Percentiles rank a stretch among this genome's conserved stretches.
Conservation (phyloP, 2,797 vertebrate genomes). For the Brachymystax lenok region DNA sequence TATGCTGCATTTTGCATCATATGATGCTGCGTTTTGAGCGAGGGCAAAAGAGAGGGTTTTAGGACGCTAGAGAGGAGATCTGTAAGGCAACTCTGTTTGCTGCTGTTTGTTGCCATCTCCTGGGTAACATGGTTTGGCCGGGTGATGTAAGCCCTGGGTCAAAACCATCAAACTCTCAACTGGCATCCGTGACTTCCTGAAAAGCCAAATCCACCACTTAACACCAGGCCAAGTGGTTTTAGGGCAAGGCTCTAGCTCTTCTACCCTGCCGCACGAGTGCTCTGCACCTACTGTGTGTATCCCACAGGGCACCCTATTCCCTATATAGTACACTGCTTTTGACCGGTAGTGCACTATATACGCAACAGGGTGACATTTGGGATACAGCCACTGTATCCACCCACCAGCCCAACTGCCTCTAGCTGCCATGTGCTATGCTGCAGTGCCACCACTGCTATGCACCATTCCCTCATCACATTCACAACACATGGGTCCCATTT, state of each 20-base stretch:
- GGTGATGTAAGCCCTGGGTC: background rate
- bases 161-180: constrained; percentile 26
- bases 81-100: constrained; percentile 38
- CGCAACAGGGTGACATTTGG: too few species aligned
- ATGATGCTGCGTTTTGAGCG: background rate
- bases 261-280: too few species aligned
- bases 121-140: constrained; percentile 51
- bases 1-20: too few species aligned
- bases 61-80: background rate
- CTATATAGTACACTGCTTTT: too few species aligned
- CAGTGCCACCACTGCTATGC: too few species aligned
- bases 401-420: too few species aligned
- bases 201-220: constrained; percentile 19
- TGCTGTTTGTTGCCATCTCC: constrained; percentile 51
- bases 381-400: too few species aligned
- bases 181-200: constrained; percentile 24
- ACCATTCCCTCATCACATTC: too few species aligned
- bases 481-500: too few species aligned
- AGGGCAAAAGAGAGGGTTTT: background rate
- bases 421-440: background rate
- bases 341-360: too few species aligned
- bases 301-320: too few species aligned
- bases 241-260: background rate
- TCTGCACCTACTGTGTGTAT: too few species aligned
- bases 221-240: constrained; percentile 32